Evolutionary conservation across 2,113 vertebrate genomes (phyloP).

Genomic region (Actinemys pallida): DNA sequence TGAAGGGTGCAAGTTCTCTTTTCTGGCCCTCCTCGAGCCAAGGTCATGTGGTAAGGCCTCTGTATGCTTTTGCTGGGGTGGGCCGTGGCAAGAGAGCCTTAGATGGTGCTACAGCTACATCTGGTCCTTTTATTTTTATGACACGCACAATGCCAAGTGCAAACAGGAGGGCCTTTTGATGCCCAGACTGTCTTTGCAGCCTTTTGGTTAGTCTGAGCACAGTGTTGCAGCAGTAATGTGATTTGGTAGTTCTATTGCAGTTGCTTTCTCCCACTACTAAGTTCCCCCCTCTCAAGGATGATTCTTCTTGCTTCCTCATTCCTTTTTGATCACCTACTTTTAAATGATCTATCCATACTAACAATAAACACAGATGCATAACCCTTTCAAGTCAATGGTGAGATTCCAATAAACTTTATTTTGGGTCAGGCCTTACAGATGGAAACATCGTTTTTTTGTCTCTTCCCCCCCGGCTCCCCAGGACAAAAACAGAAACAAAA

Average conservation of each 20-base stretch:
- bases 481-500: background rate
- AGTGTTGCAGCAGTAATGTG: background rate
- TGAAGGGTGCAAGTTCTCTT: background rate
- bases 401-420: background rate
- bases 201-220: background rate
- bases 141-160: background rate
- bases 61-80: background rate
- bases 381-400: background rate
- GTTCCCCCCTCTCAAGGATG: background rate
- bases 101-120: constrained; percentile 17
- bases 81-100: constrained; percentile 11
- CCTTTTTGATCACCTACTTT: background rate
- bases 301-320: background rate
- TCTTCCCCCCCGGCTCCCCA: no score
- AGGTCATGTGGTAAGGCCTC: background rate
- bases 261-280: background rate
- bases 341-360: background rate
- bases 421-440: background rate
- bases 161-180: background rate
- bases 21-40: background rate
- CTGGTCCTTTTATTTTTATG: constrained; percentile 44
- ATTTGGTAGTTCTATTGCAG: background rate
- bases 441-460: accelerated
- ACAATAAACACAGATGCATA: background rate
- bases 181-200: background rate